These are phyloP conservation scores for Xenentodon cancila DNA, from an alignment of 2,797 vertebrate species.

Conservation along the genomic window DNA sequence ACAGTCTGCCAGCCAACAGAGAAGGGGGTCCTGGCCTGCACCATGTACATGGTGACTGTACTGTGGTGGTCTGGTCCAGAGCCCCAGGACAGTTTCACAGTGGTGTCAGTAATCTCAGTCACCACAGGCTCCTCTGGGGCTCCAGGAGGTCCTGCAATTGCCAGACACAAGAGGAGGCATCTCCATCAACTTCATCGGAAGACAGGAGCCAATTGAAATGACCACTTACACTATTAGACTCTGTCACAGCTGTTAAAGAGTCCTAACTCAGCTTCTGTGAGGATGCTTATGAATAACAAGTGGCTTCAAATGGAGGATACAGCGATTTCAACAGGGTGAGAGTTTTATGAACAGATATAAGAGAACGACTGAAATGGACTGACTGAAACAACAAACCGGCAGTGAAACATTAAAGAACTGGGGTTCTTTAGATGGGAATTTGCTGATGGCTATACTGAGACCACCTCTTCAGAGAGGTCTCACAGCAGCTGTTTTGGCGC, in stretches of 20 bases:
- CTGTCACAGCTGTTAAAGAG: slow-evolving; percentile 37
- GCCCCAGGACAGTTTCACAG: slow-evolving; percentile 85
- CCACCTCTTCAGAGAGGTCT: no score
- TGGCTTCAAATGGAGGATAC: background rate
- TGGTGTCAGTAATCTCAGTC: slow-evolving; percentile 85
- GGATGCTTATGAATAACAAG: background rate
- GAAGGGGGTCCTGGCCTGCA: slow-evolving; percentile 87
- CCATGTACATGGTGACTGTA: slow-evolving; percentile 85
- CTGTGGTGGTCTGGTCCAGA: slow-evolving; percentile 88
- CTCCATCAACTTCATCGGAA: slow-evolving; percentile 26
- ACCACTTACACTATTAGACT: slow-evolving; percentile 27
- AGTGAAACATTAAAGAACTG: slow-evolving; percentile 4
- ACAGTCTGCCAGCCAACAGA: slow-evolving; percentile 91
- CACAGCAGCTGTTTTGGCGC: no score
- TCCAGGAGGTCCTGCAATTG: slow-evolving; percentile 84
- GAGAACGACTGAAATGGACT: background rate
- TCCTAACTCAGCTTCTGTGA: slow-evolving; percentile 33
- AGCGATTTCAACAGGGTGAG: background rate
- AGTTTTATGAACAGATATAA: no score
- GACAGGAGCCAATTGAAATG: slow-evolving; percentile 37
- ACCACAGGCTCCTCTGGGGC: slow-evolving; percentile 86
- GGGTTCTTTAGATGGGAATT: background rate
- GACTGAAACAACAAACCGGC: background rate
- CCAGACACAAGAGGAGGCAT: slow-evolving; percentile 42
- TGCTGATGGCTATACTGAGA: no score